phyloP scores from a whole-genome alignment of 2,113 vertebrate genomes.

The Isichthys henryi region DNA sequence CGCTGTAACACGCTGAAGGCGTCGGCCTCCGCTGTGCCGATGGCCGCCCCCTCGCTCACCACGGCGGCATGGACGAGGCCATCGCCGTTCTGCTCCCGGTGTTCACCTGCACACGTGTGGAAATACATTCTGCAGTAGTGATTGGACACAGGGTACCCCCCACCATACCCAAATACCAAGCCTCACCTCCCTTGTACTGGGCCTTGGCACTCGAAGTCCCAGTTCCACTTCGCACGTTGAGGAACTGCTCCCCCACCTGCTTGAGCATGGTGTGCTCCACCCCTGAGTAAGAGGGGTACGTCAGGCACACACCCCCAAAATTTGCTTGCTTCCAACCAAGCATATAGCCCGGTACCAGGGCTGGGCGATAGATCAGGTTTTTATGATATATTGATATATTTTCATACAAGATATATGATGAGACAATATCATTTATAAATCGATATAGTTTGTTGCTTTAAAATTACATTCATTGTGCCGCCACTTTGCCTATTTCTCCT shows the following conservation, averaged over 20 bases:
- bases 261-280: constrained; percentile 78
- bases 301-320: too few species aligned
- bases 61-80: constrained; percentile 76
- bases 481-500: too few species aligned
- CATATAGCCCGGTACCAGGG: neutral
- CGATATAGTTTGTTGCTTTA: too few species aligned
- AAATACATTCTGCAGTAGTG: neutral
- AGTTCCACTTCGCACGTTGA: constrained; percentile 83
- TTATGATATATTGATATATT: too few species aligned
- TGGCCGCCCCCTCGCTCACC: constrained; percentile 69
- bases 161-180: neutral
- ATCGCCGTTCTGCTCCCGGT: constrained; percentile 61
- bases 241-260: constrained; percentile 86
- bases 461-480: too few species aligned
- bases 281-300: constrained; percentile 53
- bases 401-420: too few species aligned
- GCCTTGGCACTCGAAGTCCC: constrained; percentile 67
- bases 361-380: too few species aligned
- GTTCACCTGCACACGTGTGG: constrained; percentile 65
- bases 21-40: constrained; percentile 67
- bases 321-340: neutral
- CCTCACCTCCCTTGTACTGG: constrained; percentile 78
- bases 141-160: neutral
- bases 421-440: too few species aligned
- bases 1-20: constrained; percentile 86